Evolutionary conservation across 2,113 vertebrate genomes (phyloP).

Genomic region (Tragulus kanchil): DNA sequence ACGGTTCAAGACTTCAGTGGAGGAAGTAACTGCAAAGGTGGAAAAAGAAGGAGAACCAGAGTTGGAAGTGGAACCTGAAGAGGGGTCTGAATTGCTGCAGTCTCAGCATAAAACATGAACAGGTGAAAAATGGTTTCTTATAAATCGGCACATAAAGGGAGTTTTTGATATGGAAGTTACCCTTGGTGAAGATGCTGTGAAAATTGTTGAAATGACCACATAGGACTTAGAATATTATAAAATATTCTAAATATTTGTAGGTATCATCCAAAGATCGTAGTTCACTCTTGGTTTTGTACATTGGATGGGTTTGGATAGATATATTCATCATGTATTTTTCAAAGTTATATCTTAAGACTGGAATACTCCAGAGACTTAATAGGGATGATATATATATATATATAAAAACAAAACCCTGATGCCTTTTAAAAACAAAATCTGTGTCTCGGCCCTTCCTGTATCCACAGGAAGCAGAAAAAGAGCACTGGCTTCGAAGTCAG

Average conservation of each 20-base stretch:
- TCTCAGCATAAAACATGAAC: neutral
- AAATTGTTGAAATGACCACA: neutral
- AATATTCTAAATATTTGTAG: neutral
- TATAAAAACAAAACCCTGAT: neutral
- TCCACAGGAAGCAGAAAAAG: neutral
- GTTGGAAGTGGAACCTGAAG: neutral
- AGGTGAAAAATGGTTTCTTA: neutral
- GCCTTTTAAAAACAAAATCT: neutral
- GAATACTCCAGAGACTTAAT: neutral
- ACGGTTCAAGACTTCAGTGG: neutral
- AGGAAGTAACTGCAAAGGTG: neutral
- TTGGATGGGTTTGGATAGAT: neutral
- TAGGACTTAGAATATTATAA: neutral
- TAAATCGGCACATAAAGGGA: neutral
- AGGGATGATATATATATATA: neutral
- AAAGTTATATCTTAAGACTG: slow-evolving; percentile 42
- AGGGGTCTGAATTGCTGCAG: neutral
- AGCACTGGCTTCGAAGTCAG: neutral
- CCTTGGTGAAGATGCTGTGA: neutral
- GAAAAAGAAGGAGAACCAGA: neutral
- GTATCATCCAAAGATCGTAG: neutral
- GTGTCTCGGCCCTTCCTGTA: neutral
- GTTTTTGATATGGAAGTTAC: neutral
- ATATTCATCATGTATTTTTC: neutral
- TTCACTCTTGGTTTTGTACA: neutral